phyloP scores from a whole-genome alignment of 2,797 vertebrate species.

The Cryptoblepharus egeriae region DNA sequence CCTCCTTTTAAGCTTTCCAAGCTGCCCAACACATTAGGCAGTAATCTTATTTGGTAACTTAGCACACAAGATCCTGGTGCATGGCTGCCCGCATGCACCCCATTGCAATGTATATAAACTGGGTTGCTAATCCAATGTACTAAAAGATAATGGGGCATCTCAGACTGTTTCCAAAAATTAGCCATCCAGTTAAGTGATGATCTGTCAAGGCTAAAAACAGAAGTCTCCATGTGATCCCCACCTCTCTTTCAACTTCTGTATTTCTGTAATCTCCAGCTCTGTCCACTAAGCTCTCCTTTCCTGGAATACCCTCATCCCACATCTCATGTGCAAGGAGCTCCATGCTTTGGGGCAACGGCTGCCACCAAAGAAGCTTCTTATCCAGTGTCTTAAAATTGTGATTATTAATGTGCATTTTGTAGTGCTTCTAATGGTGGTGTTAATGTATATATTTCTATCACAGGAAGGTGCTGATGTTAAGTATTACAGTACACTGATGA shows the following conservation, averaged over 20 bases:
- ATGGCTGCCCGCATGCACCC: background rate
- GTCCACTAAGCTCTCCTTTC: background rate
- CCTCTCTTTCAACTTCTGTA: background rate
- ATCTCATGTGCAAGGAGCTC: background rate
- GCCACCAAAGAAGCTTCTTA: background rate
- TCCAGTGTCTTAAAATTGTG: background rate
- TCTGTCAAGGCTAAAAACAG: background rate
- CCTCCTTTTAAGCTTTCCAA: background rate
- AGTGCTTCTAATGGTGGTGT: background rate
- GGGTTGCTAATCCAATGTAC: background rate
- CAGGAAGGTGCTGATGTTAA: conserved; percentile 27
- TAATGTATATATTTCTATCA: conserved; percentile 4
- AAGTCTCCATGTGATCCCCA: background rate
- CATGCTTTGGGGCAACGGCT: background rate
- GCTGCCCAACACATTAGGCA: background rate
- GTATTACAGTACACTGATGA: conserved; percentile 54
- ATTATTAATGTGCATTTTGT: background rate
- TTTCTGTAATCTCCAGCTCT: no score
- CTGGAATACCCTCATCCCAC: no score
- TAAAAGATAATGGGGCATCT: background rate
- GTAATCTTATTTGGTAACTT: background rate
- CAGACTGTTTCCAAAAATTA: background rate
- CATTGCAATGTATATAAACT: background rate
- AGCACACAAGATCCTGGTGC: background rate
- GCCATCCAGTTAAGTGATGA: background rate